Base-by-base conservation (phyloP, 1,140 invertebrate genomes). In the Chironomus striatipennis region DNA sequence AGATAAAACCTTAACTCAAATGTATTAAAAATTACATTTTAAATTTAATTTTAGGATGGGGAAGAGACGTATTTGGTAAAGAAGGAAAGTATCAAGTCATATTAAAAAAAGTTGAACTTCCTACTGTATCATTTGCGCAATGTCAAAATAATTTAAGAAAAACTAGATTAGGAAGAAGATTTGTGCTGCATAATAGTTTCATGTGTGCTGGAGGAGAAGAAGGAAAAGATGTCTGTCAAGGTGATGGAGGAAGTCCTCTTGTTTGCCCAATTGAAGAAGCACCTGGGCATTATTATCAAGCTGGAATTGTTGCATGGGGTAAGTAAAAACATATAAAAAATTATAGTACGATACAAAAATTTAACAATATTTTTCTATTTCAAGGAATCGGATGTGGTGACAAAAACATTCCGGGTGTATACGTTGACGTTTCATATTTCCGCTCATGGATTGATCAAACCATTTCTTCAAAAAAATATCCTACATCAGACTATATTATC, bases 301-400 rank as follows among this genome's bases (percentile, higher is more conserved):
- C 86, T 7, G 90, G 90, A 73, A 86, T 90, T 47, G 88, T 90
- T 6, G 85, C 88, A 1, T 90, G 88, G 88, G 88, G 24, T 34
- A 34, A 34, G 24, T 5, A 34, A 34, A 34, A 2, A 2, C 24
- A 2, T 34, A 2, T 1, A 34, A 34, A 34, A 2, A 34, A 34
- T 34, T 2, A 34, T 34, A 5, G 24, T 34, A 34, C n/a, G n/a
- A 34, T 2, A 34, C 24, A 34, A 34, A 34, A 34, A 34, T n/a
- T n/a, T n/a, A 34, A 34, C 1, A 2, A 34, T 34, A 34, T 34
- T 1, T 34, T 1, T 34, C 5, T 34, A 34, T 34, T 34, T 34
- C 24, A 34, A 34, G 24, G 88, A 21, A 87, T 88, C 78, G 87
- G 87, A 4, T 88, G 87, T 77, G 86, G 84, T 0, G 80, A 83